Evolutionary conservation across 2,888 invertebrate genomes (phyloP), one percentile per base, ranked within the genome.

Genomic region (Heteromurus nitidus): DNA sequence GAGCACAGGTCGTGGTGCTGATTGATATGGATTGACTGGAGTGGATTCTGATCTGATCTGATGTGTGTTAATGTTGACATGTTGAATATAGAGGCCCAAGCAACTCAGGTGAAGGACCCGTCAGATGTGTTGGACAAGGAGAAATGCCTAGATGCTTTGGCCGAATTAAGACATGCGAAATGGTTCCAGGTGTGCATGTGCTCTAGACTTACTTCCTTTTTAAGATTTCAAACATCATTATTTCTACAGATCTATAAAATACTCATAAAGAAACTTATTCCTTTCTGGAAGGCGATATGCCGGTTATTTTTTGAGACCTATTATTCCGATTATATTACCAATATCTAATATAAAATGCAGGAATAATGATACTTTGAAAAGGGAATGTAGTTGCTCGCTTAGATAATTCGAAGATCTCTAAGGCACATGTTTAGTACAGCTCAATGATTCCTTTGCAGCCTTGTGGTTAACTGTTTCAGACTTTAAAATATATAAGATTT

Each of bases 151-250:
- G 95, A 97, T 93, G 98, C 99, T 92, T 95, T 99, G 92, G 98
- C 99, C 92, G 96, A 97, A 92, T 95, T 99, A 92, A 96, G 99
- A 93, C 98, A 98, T 94, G 97, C 98, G 93, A 99, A 99, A 93
- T 99, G 99, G 98, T 99, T 99, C 95, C 98, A 99, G 96, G 97
- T 97, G 92, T 93, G 91, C 92, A 88, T 87, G 86, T 86, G 86
- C 85, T 85, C 85, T 86, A 86, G 87, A 87, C 82, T 85, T 87
- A 74, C 81, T 86, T 83, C 67, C 75, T 81, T 69, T 55, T 53
- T 65, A 64, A 69, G 50, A 50, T 70, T 84, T 75, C 76, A 58
- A 76, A 65, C 72, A 36, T 76, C 47, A 67, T 67, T 83, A 36
- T 60, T 76, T 77, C 73, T 26, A 60, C 47, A 53, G 28, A 7